These are phyloP conservation scores for Nannoperca australis DNA, from an alignment of 2,797 vertebrate species.

Conservation along the genomic window DNA sequence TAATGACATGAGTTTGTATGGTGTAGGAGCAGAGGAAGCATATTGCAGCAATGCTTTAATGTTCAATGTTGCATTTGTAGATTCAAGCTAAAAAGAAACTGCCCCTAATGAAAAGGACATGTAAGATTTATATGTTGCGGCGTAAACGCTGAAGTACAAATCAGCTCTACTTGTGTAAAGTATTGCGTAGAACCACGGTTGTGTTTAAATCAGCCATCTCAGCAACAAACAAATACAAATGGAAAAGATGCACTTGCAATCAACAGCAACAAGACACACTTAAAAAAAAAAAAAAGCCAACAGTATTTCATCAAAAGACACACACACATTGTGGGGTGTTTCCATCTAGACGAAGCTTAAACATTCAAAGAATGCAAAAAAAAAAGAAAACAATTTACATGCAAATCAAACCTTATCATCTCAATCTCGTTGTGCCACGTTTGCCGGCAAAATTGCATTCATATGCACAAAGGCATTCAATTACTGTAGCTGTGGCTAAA, in stretches of 20 bases:
- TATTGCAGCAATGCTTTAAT: slow-evolving; percentile 39
- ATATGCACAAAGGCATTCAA: slow-evolving; percentile 84
- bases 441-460: slow-evolving; percentile 80
- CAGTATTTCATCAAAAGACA: slow-evolving; percentile 51
- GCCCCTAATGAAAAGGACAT: slow-evolving; percentile 33
- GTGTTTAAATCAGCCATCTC: slow-evolving; percentile 57
- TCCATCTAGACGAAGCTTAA: slow-evolving; percentile 65
- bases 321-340: slow-evolving; percentile 42
- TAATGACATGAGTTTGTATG: slow-evolving; percentile 70
- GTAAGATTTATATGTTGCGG: slow-evolving; percentile 4
- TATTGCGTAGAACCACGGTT: slow-evolving; percentile 26
- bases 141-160: slow-evolving; percentile 48
- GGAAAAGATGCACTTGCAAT: slow-evolving; percentile 51
- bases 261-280: slow-evolving; percentile 51
- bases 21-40: slow-evolving; percentile 53
- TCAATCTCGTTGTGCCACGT: slow-evolving; percentile 83
- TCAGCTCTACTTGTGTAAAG: slow-evolving; percentile 42
- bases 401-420: slow-evolving; percentile 88
- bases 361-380: slow-evolving; percentile 63
- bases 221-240: slow-evolving; percentile 62
- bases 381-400: slow-evolving; percentile 87
- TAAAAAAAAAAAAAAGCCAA: slow-evolving; percentile 18
- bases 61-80: slow-evolving; percentile 15
- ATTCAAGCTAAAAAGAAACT: slow-evolving; percentile 28
- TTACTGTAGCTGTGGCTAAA: slow-evolving; percentile 79